Base-by-base conservation (phyloP, 1,140 invertebrate species). In the Atta texana region DNA sequence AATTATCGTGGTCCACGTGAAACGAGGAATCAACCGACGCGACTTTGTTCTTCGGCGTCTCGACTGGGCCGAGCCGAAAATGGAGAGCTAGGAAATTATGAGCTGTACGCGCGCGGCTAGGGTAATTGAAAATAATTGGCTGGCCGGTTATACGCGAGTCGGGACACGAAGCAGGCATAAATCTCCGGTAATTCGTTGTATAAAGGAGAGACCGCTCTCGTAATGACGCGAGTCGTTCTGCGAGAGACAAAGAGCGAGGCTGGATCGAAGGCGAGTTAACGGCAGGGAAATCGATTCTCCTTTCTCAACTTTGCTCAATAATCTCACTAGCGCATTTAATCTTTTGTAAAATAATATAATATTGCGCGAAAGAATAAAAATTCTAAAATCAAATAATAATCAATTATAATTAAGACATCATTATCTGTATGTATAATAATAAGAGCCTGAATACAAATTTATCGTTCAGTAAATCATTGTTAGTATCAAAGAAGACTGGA, bases 91-190 rank as follows among this genome's bases (percentile, higher is more conserved):
- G 77, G 51, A 87, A 91, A 90, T 89, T 89, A 89, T 77, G 87
- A 90, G 57, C 66, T 69, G 74, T 69, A 77, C 64, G 69, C 82
- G 72, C 82, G 68, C 80, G 78, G 80, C 49, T 63, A 34, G 31
- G 89, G 85, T 91, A 91, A 91, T 91, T 91, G 90, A 91, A 91
- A 91, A 91, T 91, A 91, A 91, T 91, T 91, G 89, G 89, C 71
- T 57, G 74, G 28, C 44, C 75, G 82, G 78, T 88, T 90, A 77
- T 90, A 74, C 80, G 89, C 71, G 44, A 87, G 61, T 44, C 63
- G 89, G 31, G 90, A 91, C 89, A 90, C 90, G 90, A 76, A 88
- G 39, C 82, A 77, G 34, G 87, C 87, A 90, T 90, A 91, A 90
- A 90, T 89, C 89, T 87, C 69, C 51, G 80, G 80, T 91, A 91